Evolutionary conservation across 1,140 invertebrate species (phyloP).

Genomic region (Drosophila prosaltans): DNA sequence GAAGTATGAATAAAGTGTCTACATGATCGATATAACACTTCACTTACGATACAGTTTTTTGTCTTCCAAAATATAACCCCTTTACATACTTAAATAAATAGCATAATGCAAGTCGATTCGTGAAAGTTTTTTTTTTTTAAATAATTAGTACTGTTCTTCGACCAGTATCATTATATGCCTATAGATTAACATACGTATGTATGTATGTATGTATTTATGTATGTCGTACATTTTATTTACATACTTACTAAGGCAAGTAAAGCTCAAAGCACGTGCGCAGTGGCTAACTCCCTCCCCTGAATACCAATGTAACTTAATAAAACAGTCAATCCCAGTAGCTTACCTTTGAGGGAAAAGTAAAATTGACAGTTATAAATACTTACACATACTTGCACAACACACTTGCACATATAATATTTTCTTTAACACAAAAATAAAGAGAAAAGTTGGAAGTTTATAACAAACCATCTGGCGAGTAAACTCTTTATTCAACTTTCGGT

Average conservation of each 20-base stretch:
- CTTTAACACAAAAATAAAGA: slow-evolving; percentile 37
- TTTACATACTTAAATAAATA: not conserved
- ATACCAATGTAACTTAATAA: slow-evolving; percentile 51
- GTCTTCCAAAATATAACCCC: no score
- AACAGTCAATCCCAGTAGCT: slow-evolving; percentile 15
- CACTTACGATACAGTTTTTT: no score
- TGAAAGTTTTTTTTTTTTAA: slow-evolving; percentile 7
- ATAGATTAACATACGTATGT: not conserved
- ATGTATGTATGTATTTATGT: not conserved
- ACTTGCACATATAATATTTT: slow-evolving; percentile 16
- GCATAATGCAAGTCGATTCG: not conserved
- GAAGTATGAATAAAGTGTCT: no score
- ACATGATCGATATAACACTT: no score
- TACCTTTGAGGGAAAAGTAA: slow-evolving; percentile 25
- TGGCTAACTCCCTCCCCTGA: slow-evolving; percentile 44
- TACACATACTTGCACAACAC: slow-evolving; percentile 37
- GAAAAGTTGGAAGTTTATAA: slow-evolving; percentile 51
- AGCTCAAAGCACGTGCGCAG: slow-evolving; percentile 45
- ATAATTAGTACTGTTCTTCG: not conserved
- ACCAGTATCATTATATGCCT: not conserved
- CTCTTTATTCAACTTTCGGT: slow-evolving; percentile 63
- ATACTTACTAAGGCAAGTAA: slow-evolving; percentile 22
- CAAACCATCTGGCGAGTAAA: slow-evolving; percentile 24
- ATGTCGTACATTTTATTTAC: not conserved
- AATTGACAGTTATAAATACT: slow-evolving; percentile 46